These are phyloP conservation scores for Rhinoptilus africanus DNA, from an alignment of 2,113 vertebrate species.

Conservation along the genomic window DNA sequence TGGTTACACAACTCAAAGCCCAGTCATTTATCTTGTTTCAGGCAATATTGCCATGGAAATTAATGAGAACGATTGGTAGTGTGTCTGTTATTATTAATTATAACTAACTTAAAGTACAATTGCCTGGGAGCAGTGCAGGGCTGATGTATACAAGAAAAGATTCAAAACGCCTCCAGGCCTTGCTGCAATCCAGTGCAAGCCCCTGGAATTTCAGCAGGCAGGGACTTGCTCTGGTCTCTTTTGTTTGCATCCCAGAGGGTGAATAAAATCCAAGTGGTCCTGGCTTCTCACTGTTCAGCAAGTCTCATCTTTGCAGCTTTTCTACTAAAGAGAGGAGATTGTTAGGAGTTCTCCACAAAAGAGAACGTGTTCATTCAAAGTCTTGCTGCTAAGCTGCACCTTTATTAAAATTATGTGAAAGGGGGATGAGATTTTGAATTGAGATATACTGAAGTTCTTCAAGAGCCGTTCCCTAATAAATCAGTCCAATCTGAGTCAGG, in stretches of 20 bases:
- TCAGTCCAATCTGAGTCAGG: not conserved
- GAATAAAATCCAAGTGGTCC: not conserved
- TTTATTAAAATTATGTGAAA: not conserved
- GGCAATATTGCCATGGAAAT: not conserved
- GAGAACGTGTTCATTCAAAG: not conserved
- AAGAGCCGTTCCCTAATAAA: not conserved
- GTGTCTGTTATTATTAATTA: not conserved
- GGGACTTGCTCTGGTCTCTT: not conserved
- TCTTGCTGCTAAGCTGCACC: not conserved
- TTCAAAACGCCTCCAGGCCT: rapidly evolving
- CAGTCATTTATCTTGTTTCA: not conserved
- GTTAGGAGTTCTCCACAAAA: not conserved
- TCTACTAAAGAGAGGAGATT: not conserved
- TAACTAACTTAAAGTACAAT: not conserved
- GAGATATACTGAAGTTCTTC: not conserved
- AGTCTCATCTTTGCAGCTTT: not conserved
- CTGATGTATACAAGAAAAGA: not conserved
- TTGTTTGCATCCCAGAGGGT: not conserved
- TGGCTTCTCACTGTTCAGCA: not conserved
- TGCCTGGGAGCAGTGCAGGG: not conserved
- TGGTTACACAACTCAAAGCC: not conserved
- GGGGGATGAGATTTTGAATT: not conserved
- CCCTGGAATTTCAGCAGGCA: conserved; percentile 34
- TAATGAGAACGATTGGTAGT: not conserved
- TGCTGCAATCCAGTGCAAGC: not conserved